Base-by-base conservation (phyloP, 2,888 invertebrate genomes). In the Volucella inflata region DNA sequence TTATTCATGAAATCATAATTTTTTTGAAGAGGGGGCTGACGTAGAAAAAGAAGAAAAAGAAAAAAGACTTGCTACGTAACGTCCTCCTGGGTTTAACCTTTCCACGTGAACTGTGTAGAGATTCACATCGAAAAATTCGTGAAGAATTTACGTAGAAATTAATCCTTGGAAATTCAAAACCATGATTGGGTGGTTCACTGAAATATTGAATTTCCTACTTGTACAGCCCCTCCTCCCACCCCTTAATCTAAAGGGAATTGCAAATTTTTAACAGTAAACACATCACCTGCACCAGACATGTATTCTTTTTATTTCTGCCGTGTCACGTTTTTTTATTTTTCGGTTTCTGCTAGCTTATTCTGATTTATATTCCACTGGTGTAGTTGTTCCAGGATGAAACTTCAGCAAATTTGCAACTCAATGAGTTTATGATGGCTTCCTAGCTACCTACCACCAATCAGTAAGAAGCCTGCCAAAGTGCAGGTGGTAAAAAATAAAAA, bases 401-500 rank as follows among this genome's bases (percentile, higher is more conserved):
- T 53, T 14, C 30, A 12, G 55, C 42, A 75, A 74, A 84, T 84
- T 84, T 75, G 78, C 79, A 84, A 84, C 79, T 84, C 74, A 70
- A 75, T 79, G 79, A 79, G 78, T 79, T 84, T 79, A 84, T 75
- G 74, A 79, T 75, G 79, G 83, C 78, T 78, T 83, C 67, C 50
- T 46, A 12, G 4, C 51, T 9, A 10, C 51, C 40, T 9, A 14
- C n/a, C n/a, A n/a, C 12, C 30, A n/a, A 40, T 36, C 14, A 40
- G 50, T 30, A 53, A 44, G 42, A 64, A 50, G 62, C 46, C 21
- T 16, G 1, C 10, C 8, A n/a, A 40, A 46, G 59, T 38, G 17
- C 50, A 72, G 36, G 42, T 17, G 50, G 62, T 67, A 50, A 60
- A 53, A 50, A 71, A 74, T 53, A 53, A 50, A 72, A 77, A 70